phyloP scores from a whole-genome alignment of 2,113 vertebrate species.

The Stegastes partitus region DNA sequence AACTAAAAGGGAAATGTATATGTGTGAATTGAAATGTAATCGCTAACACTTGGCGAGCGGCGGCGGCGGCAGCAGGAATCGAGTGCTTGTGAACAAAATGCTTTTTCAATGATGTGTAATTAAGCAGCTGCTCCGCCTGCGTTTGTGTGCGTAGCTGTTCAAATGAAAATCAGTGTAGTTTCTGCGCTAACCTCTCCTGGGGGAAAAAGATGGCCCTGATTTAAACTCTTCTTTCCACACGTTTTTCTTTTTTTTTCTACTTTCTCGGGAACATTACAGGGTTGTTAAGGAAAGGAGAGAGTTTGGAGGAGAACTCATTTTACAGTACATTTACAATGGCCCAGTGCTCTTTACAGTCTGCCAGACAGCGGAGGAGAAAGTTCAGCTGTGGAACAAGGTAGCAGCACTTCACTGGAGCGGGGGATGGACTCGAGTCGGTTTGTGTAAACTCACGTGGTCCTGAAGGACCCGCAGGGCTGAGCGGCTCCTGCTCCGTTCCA shows the following conservation, averaged over 20 bases:
- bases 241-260: background rate
- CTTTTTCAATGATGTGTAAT: slow-evolving; percentile 7
- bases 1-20: background rate
- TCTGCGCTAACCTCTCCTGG: background rate
- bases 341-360: slow-evolving; percentile 50
- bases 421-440: slow-evolving; percentile 62
- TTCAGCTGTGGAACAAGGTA: slow-evolving; percentile 73
- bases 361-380: slow-evolving; percentile 61
- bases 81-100: background rate
- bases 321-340: slow-evolving; percentile 62
- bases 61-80: background rate
- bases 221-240: slow-evolving; percentile 42
- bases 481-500: slow-evolving; percentile 71
- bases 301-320: slow-evolving; percentile 44
- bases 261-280: slow-evolving; percentile 25
- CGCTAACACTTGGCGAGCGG: background rate
- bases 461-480: slow-evolving; percentile 82
- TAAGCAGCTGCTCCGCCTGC: background rate
- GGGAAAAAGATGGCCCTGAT: slow-evolving; percentile 25
- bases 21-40: background rate
- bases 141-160: background rate
- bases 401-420: slow-evolving; percentile 62
- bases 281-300: slow-evolving; percentile 19
- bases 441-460: slow-evolving; percentile 79
- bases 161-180: slow-evolving; percentile 6